Percentiles rank a stretch among this genome's conserved stretches.
Conservation (phyloP, 2,113 vertebrate species). For the Mystacornis crossleyi region DNA sequence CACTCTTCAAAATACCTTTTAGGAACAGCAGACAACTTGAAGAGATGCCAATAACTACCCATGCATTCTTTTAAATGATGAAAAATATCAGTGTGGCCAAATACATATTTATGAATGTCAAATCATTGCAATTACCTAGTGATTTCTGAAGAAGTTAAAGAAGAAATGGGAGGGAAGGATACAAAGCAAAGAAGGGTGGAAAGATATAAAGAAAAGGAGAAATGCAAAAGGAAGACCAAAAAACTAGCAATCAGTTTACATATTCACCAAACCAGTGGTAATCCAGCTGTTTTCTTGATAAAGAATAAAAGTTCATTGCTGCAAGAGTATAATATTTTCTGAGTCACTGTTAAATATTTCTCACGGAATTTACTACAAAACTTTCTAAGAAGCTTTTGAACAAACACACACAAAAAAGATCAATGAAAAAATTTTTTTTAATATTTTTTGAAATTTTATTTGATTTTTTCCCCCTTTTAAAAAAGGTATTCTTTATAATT, state of each 20-base stretch:
- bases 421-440: no score
- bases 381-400: background rate
- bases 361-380: background rate
- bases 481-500: background rate
- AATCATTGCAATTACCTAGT: background rate
- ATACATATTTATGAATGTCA: background rate
- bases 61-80: background rate
- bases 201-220: background rate
- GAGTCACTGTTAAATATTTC: background rate
- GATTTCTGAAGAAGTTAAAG: background rate
- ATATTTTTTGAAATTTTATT: no score
- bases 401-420: background rate
- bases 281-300: background rate
- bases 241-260: background rate
- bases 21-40: background rate
- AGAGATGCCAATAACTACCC: background rate
- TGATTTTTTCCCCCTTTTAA: background rate
- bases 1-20: background rate
- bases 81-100: background rate
- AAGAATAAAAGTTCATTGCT: background rate
- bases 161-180: background rate
- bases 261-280: background rate
- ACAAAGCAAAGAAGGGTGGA: background rate
- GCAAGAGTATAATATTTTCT: background rate
- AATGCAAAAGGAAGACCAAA: background rate